A percentile compares a stretch with the other conserved stretches of the same genome.
phyloP scores from a whole-genome alignment of 2,797 vertebrate species.

The Sarcoramphus papa region DNA sequence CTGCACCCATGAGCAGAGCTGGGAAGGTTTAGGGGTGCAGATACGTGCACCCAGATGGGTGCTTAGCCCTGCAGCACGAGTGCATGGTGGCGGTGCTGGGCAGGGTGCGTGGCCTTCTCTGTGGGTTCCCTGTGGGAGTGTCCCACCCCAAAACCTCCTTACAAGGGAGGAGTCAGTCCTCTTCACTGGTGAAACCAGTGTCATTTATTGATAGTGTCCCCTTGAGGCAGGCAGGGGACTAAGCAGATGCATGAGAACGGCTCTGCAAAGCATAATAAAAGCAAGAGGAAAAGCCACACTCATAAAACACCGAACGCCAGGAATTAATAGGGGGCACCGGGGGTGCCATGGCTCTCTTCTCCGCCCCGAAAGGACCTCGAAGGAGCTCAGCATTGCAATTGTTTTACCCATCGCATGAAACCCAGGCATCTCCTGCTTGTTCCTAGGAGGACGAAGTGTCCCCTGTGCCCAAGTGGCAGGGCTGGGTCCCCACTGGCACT shows the following conservation, averaged over 20 bases:
- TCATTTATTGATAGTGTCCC: background rate
- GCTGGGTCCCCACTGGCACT: accelerated
- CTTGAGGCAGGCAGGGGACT: background rate
- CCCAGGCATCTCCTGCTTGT: accelerated
- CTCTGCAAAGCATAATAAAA: background rate
- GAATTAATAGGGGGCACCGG: background rate
- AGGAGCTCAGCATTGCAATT: background rate
- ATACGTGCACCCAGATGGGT: background rate
- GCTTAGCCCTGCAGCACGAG: background rate
- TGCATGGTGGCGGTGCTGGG: background rate
- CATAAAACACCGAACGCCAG: background rate
- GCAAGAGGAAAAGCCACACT: background rate
- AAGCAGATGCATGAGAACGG: background rate
- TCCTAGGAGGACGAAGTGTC: background rate
- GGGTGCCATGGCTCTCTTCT: background rate
- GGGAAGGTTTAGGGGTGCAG: background rate
- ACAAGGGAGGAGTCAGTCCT: background rate
- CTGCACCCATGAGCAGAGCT: background rate
- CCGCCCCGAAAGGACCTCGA: background rate
- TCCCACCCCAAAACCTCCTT: background rate
- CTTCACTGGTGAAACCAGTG: accelerated
- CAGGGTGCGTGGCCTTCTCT: accelerated
- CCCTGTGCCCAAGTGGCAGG: too few relatives aligned
- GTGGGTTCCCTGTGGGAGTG: background rate
- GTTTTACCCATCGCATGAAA: background rate